phyloP scores from a whole-genome alignment of 2,113 vertebrate species.

The Pyxicephalus adspersus region DNA sequence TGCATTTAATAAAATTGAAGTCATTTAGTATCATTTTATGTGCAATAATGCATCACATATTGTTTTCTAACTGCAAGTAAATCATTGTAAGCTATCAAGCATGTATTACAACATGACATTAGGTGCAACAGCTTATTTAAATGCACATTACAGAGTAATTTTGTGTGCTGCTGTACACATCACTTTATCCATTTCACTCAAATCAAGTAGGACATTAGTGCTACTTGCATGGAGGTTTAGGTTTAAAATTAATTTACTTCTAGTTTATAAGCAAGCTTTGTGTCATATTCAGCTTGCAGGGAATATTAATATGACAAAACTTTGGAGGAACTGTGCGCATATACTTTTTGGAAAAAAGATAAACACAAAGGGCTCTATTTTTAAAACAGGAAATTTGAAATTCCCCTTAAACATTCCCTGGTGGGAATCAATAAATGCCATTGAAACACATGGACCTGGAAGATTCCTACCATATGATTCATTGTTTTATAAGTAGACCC shows the following conservation, averaged over 20 bases:
- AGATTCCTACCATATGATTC: too few species aligned
- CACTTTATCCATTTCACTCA: slow-evolving; percentile 52
- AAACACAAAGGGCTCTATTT: too few species aligned
- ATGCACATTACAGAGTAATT: slow-evolving; percentile 53
- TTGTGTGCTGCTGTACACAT: slow-evolving; percentile 53
- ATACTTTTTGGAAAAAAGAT: not conserved
- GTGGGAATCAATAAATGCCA: too few species aligned
- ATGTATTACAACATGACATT: slow-evolving; percentile 57
- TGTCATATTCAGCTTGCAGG: not conserved
- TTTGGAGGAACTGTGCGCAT: not conserved
- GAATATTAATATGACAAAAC: slow-evolving; percentile 22
- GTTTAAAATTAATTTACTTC: slow-evolving; percentile 56
- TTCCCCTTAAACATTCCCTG: too few species aligned
- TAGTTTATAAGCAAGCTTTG: slow-evolving; percentile 31
- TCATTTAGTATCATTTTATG: slow-evolving; percentile 56
- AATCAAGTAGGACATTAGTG: slow-evolving; percentile 54
- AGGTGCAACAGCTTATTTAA: slow-evolving; percentile 57
- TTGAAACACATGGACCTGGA: too few species aligned
- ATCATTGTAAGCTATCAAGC: slow-evolving; percentile 53
- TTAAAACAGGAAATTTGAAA: too few species aligned
- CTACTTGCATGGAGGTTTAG: slow-evolving; percentile 54
- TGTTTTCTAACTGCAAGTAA: slow-evolving; percentile 58
- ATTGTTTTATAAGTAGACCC: too few species aligned
- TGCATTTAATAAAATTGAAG: slow-evolving; percentile 56
- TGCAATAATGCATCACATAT: slow-evolving; percentile 56